Percentiles rank a stretch among this genome's conserved stretches.
These are phyloP conservation scores for Spilogale gracilis DNA, from an alignment of 2,113 vertebrate species.

Conservation along the genomic window DNA sequence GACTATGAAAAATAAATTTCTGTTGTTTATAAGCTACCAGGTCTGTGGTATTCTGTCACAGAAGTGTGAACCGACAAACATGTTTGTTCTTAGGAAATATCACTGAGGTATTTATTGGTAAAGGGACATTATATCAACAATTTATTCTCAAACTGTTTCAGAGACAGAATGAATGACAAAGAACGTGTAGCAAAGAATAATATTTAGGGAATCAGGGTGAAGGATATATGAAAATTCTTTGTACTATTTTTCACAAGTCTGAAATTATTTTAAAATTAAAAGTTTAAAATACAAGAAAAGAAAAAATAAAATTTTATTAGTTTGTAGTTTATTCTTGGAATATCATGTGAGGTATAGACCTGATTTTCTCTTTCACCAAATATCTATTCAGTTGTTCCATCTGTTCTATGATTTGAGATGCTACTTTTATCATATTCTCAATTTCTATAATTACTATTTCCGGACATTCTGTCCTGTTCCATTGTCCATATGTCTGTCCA, in stretches of 20 bases:
- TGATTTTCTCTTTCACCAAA: background rate
- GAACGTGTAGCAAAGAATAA: background rate
- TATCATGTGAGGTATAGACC: background rate
- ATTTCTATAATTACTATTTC: constrained; percentile 36
- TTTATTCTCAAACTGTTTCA: background rate
- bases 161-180: background rate
- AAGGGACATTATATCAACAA: background rate
- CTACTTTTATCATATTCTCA: background rate
- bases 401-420: background rate
- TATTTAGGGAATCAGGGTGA: background rate
- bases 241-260: background rate
- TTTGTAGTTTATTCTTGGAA: background rate
- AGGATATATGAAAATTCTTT: background rate
- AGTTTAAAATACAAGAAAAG: background rate
- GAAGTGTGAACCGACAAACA: background rate
- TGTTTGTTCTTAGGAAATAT: background rate
- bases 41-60: background rate
- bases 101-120: background rate
- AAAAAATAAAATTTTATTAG: background rate
- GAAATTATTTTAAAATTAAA: constrained; percentile 29
- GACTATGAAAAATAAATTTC: background rate
- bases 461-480: background rate
- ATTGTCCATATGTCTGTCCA: background rate
- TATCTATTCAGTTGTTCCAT: background rate
- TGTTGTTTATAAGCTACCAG: background rate